Evolutionary conservation across 2,888 invertebrate species (phyloP).

Genomic region (Ditula angustiorana): DNA sequence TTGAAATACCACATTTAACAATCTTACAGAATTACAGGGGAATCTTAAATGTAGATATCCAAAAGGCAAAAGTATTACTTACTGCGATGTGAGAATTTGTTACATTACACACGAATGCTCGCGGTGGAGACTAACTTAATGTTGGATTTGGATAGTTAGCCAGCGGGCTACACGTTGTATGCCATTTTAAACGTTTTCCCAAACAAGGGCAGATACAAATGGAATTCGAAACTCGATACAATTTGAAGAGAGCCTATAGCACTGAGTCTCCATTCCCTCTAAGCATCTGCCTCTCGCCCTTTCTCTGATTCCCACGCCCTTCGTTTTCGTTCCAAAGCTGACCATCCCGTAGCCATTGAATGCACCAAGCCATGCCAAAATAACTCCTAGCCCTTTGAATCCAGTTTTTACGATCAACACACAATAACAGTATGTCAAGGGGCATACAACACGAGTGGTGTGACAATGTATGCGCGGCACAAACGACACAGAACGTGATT

Average conservation of each 20-base stretch:
- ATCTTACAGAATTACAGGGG: too few relatives aligned
- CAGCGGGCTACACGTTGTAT: too few relatives aligned
- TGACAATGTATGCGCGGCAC: conserved; percentile 11
- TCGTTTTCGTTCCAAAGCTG: neutral
- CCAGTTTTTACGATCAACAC: neutral
- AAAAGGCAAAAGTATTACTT: too few relatives aligned
- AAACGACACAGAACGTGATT: conserved; percentile 16
- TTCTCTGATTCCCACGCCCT: neutral
- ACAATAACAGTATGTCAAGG: conserved; percentile 6
- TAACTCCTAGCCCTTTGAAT: neutral
- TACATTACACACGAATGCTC: too few relatives aligned
- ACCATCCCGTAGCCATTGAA: neutral
- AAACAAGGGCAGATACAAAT: neutral
- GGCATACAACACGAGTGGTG: neutral
- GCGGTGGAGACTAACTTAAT: too few relatives aligned
- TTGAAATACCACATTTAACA: too few relatives aligned
- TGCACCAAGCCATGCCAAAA: neutral
- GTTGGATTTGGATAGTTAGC: too few relatives aligned
- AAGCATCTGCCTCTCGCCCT: neutral
- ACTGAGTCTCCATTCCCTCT: too few relatives aligned
- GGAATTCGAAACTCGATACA: neutral
- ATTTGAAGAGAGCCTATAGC: neutral
- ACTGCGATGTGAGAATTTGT: too few relatives aligned
- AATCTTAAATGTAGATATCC: too few relatives aligned
- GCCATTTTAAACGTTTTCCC: too few relatives aligned